Evolutionary conservation across 2,888 invertebrate genomes (phyloP), one percentile per base, ranked within the genome.

Genomic region (Ganaspis brasiliensis): DNA sequence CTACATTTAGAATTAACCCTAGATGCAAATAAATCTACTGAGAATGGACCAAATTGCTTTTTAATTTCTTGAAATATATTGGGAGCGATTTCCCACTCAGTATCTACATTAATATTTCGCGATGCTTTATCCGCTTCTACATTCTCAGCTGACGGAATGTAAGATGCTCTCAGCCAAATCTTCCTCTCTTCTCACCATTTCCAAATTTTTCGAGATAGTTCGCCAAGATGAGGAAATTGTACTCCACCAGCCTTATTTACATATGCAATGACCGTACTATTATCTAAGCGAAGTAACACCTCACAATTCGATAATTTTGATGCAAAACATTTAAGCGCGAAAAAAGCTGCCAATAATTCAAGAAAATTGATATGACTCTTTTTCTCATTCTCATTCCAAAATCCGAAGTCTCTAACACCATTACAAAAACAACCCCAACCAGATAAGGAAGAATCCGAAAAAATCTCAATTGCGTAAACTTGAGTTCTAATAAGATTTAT

Each of bases 201-300:
- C 74, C 73, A 73, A 61, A 73, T 73, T 26, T 52, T 21, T 40
- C 70, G 31, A n/a, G 70, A 35, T 21, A 70, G 21, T n/a, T 40
- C 45, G 40, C 61, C 55, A 14, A 73, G 6, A 4, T 73, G 35
- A 16, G 59, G 61, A 16, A 52, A 72, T 52, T 56, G 55, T 19
- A 72, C 21, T n/a, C 72, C 55, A 10, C 76, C 72, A 59, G 57
- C 71, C 45, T 56, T n/a, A n/a, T n/a, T n/a, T n/a, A n/a, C n/a
- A n/a, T n/a, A n/a, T n/a, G n/a, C n/a, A n/a, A n/a, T n/a, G 2
- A 77, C 77, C 0, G 79, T 77, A 3, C 75, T 70, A 19, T 77
- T 79, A 52, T 75, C 77, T 1, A 73, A 12, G 45, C 73, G 19
- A 10, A 77, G 8, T 21, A 76, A 16, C 21, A 76, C 67, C 73